Evolutionary conservation across 2,797 vertebrate species (phyloP).

Genomic region (Eremophila alpestris): DNA sequence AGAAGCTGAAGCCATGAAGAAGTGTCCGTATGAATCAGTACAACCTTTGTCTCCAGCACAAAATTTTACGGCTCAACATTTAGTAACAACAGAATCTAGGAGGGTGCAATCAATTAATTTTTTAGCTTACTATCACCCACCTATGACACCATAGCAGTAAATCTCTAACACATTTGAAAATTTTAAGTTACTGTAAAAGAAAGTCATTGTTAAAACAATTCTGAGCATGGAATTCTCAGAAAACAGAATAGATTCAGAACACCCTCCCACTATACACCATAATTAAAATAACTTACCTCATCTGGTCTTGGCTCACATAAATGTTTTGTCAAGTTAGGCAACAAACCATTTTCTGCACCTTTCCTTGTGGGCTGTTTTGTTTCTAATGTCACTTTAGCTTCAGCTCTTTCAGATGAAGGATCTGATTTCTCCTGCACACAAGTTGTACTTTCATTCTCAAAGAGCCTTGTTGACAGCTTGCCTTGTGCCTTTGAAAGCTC

Average conservation of each 20-base stretch:
- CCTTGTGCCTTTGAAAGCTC: conserved; percentile 48
- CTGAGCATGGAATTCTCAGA: not conserved
- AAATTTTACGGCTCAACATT: not conserved
- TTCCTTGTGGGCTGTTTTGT: conserved; percentile 43
- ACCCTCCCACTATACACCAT: not conserved
- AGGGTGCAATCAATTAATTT: not conserved
- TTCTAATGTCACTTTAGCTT: conserved; percentile 54
- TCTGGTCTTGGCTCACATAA: conserved; percentile 68
- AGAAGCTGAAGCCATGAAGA: not conserved
- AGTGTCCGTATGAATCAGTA: not conserved
- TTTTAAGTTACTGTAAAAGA: not conserved
- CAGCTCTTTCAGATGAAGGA: conserved; percentile 59
- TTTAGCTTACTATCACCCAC: not conserved
- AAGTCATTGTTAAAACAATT: not conserved
- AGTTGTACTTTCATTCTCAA: conserved; percentile 40
- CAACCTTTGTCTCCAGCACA: not conserved
- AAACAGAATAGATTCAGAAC: conserved; percentile 2
- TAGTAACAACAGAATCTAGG: not conserved
- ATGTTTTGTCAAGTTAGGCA: conserved; percentile 71
- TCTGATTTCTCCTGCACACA: conserved; percentile 60
- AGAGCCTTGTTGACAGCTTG: conserved; percentile 48
- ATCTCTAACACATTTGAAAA: not conserved
- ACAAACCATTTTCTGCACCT: conserved; percentile 71
- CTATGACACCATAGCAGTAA: not conserved
- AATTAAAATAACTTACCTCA: conserved; percentile 77